These are phyloP conservation scores for Chorisops tibialis DNA, from an alignment of 2,888 invertebrate genomes.

Conservation along the genomic window DNA sequence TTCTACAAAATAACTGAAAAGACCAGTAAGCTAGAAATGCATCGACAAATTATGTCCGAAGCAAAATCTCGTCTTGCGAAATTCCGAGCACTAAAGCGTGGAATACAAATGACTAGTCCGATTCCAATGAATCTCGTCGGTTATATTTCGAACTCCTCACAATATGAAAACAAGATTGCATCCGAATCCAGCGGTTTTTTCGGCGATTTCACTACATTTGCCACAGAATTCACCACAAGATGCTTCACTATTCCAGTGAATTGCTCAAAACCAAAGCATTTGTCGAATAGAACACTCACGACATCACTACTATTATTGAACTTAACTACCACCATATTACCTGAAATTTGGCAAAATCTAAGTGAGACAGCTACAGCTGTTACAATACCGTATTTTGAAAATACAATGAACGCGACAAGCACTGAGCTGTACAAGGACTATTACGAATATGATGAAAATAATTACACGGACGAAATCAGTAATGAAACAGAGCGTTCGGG, in stretches of 20 bases:
- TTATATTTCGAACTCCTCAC: background rate
- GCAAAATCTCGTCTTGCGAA: background rate
- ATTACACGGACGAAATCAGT: slow-evolving; percentile 3
- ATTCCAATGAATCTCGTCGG: slow-evolving; percentile 13
- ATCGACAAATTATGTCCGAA: background rate
- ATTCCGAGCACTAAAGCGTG: too few relatives aligned
- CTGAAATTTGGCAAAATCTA: slow-evolving; percentile 33
- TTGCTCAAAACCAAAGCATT: slow-evolving; percentile 43
- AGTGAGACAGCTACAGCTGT: slow-evolving; percentile 17
- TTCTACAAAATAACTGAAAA: slow-evolving; percentile 84
- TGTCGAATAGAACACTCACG: slow-evolving; percentile 42
- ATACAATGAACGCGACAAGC: slow-evolving; percentile 6
- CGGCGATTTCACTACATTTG: slow-evolving; percentile 5
- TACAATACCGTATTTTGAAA: slow-evolving; percentile 19
- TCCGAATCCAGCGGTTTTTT: background rate
- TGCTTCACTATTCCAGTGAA: slow-evolving; percentile 48
- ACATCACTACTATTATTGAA: slow-evolving; percentile 50
- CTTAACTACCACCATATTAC: slow-evolving; percentile 44
- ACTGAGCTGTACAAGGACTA: slow-evolving; percentile 8
- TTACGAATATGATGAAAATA: slow-evolving; percentile 17
- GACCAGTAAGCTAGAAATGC: slow-evolving; percentile 57
- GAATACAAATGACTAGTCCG: slow-evolving; percentile 8
- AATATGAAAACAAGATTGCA: background rate
- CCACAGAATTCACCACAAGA: slow-evolving; percentile 26
- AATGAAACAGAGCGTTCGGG: background rate